Conservation (phyloP, 1,140 invertebrate genomes). For the Bicyclus anynana region DNA sequence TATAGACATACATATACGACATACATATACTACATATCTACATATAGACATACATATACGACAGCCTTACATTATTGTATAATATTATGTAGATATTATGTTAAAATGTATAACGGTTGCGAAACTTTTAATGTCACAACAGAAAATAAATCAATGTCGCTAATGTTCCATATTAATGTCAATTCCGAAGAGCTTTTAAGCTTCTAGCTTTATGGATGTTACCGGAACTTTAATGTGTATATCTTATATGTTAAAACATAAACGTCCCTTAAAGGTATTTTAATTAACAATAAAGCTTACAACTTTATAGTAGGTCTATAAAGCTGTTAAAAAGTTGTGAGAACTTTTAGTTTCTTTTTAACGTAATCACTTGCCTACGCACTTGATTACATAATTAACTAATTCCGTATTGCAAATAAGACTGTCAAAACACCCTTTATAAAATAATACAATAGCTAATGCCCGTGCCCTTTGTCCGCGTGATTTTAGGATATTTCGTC, state of each 20-base stretch:
- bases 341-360: background rate
- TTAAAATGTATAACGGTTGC: conserved; percentile 3
- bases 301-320: background rate
- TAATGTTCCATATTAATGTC: background rate
- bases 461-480: too few relatives aligned
- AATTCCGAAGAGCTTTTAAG: conserved; percentile 6
- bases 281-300: background rate
- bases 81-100: conserved; percentile 3
- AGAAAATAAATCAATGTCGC: background rate
- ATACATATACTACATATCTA: too few relatives aligned
- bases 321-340: background rate
- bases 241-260: background rate
- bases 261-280: background rate
- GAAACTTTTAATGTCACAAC: conserved; percentile 11
- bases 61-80: too few relatives aligned
- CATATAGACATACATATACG: too few relatives aligned
- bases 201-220: conserved; percentile 4
- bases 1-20: too few relatives aligned
- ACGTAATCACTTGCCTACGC: background rate
- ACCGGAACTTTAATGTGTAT: background rate
- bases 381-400: background rate
- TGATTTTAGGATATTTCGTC: too few relatives aligned
- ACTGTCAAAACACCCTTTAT: background rate
- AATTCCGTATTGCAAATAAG: background rate
- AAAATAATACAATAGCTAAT: too few relatives aligned